Base-by-base conservation (phyloP, 2,113 vertebrate genomes). In the Isurus oxyrinchus region DNA sequence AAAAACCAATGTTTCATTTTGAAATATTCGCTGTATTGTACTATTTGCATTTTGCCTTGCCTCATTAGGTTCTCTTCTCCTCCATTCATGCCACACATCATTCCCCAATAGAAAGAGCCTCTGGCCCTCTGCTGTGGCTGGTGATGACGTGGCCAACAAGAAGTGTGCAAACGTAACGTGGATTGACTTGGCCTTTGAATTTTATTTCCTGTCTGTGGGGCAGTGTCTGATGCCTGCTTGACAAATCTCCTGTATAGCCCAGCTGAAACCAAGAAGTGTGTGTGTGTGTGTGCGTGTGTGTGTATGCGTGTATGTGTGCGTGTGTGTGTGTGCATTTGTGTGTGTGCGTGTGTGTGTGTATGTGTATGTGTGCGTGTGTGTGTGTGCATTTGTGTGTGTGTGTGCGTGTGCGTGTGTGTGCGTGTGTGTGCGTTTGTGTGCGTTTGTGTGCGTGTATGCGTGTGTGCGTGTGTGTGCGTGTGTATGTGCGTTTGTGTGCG, bases 31-130 rank as follows among this genome's bases (percentile, higher is more conserved):
- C 55, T n/a, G n/a, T 61, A 19, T n/a, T 93, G 55, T 2, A 61
- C 16, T 93, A 61, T 59, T 93, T 61, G 57, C 35, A 61, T 93
- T 93, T 59, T 19, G 57, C 66, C 90, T 40, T 94, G 90, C 16
- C n/a, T 94, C 90, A 94, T 94, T 94, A 23, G 35, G 59, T 44
- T 63, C 35, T 19, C 35, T 63, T 94, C 16, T 21, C 10, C 86
- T 61, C 90, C 59, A 94, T n/a, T 94, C 90, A 94, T 61, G 88
- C 88, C 13, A 59, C 55, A 59, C 88, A 61, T 61, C 88, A 59
- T 93, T 40, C 90, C 90, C 59, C 90, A 94, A 40, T 4, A 63
- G 59, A 94, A 94, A 49, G 59, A 94, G 90, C 59, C 90, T 63
- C n/a, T 63, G 59, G 90, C 90, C 40, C 5, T 21, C 57, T 94